A percentile compares a stretch with the other conserved stretches of the same genome.
Evolutionary conservation across 2,797 vertebrate genomes (phyloP).

Genomic region (Tapirus indicus): DNA sequence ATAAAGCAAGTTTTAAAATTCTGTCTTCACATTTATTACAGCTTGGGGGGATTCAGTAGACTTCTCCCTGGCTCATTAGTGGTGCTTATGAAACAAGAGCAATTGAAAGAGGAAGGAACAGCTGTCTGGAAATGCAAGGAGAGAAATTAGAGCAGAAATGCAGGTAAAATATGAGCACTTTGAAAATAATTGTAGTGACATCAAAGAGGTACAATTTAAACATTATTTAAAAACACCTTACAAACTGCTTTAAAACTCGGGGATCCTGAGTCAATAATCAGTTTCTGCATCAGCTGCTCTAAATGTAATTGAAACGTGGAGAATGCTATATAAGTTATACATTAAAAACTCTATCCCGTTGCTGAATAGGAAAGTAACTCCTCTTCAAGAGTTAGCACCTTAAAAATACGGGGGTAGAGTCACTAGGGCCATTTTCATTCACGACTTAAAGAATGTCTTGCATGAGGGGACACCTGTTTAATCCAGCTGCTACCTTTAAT

Average conservation of each 20-base stretch:
- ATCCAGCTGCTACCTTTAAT: not conserved
- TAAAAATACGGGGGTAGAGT: not conserved
- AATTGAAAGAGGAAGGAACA: conserved; percentile 79
- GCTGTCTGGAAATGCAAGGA: conserved; percentile 80
- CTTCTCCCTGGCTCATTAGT: conserved; percentile 74
- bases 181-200: conserved; percentile 78
- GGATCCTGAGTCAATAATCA: conserved; percentile 69
- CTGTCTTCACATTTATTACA: conserved; percentile 67
- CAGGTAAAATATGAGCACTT: conserved; percentile 82
- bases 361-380: not conserved
- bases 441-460: not conserved
- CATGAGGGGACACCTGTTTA: not conserved
- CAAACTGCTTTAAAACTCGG: conserved; percentile 63
- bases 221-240: conserved; percentile 79
- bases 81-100: conserved; percentile 81
- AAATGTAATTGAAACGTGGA: conserved; percentile 51
- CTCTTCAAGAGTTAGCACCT: conserved; percentile 24
- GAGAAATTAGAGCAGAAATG: conserved; percentile 77
- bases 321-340: conserved; percentile 38
- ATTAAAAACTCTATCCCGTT: conserved; percentile 51
- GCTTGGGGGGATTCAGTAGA: conserved; percentile 70
- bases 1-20: conserved; percentile 77
- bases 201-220: conserved; percentile 79
- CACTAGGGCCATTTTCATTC: not conserved
- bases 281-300: conserved; percentile 44